Percentiles rank a stretch among this genome's conserved stretches.
These are phyloP conservation scores for Indicator maculatus DNA, from an alignment of 2,113 vertebrate genomes.

Conservation along the genomic window DNA sequence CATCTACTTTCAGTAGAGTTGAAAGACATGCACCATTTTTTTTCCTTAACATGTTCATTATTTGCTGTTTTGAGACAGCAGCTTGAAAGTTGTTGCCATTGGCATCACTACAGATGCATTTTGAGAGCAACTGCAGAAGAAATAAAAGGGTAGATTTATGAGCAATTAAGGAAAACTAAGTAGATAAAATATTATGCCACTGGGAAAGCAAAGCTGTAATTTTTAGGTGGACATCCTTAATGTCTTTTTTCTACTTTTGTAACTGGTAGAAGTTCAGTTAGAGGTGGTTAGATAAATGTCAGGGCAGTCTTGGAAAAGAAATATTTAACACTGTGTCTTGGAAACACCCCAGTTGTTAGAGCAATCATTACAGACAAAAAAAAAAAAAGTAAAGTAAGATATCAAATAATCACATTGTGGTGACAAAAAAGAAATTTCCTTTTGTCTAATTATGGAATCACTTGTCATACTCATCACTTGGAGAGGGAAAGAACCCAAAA, in stretches of 20 bases:
- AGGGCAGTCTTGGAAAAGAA: not conserved
- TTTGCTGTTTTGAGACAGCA: not conserved
- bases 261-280: not conserved
- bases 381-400: not conserved
- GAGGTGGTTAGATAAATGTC: not conserved
- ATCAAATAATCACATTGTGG: not conserved
- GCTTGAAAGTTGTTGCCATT: not conserved
- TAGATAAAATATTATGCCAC: not conserved
- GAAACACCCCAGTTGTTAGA: not conserved
- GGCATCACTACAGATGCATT: not conserved
- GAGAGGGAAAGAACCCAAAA: conserved; percentile 51
- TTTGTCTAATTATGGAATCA: not conserved
- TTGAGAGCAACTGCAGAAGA: not conserved
- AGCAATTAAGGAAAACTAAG: not conserved
- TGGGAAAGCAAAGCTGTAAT: not conserved
- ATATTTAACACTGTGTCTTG: not conserved
- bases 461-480: not conserved
- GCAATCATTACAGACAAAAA: not conserved
- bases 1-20: not conserved
- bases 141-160: not conserved
- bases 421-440: not conserved
- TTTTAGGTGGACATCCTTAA: not conserved
- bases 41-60: not conserved
- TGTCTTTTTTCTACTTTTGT: not conserved
- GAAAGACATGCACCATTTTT: fast-evolving